Conservation (phyloP, 2,113 vertebrate genomes). For the Gymnarchus niloticus region DNA sequence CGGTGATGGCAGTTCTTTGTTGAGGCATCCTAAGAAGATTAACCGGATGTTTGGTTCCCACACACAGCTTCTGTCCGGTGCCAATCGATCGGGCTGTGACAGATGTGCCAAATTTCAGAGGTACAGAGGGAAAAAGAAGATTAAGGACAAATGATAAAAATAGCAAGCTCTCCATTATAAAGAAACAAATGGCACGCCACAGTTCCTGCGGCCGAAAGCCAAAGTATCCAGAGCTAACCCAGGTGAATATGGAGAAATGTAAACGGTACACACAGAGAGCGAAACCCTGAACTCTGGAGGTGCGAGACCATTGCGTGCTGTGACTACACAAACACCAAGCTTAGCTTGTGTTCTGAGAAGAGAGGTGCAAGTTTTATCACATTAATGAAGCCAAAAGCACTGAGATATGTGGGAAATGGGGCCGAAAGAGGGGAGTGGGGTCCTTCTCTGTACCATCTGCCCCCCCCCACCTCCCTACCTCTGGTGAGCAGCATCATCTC, state of each 20-base stretch:
- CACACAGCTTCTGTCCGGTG: not conserved
- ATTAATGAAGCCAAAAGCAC: not conserved
- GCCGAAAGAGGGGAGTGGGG: not conserved
- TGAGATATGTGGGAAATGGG: not conserved
- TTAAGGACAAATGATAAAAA: not conserved
- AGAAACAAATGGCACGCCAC: not conserved
- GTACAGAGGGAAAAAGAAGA: not conserved
- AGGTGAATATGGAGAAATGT: not conserved
- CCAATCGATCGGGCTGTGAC: not conserved
- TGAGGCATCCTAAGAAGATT: not conserved
- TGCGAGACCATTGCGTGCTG: not conserved
- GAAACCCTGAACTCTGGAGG: no score
- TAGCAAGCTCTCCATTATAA: not conserved
- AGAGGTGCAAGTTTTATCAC: not conserved
- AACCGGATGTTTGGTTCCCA: not conserved
- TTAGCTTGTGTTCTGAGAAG: not conserved
- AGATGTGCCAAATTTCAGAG: not conserved
- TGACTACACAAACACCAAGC: not conserved
- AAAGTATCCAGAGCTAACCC: not conserved
- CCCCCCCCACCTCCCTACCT: not conserved
- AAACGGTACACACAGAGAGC: not conserved
- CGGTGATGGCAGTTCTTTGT: not conserved
- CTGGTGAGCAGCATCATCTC: not conserved
- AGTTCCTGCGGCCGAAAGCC: not conserved
- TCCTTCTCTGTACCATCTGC: not conserved